Base-by-base conservation (phyloP, 2,113 vertebrate species). In the Sebastes schlegelii region DNA sequence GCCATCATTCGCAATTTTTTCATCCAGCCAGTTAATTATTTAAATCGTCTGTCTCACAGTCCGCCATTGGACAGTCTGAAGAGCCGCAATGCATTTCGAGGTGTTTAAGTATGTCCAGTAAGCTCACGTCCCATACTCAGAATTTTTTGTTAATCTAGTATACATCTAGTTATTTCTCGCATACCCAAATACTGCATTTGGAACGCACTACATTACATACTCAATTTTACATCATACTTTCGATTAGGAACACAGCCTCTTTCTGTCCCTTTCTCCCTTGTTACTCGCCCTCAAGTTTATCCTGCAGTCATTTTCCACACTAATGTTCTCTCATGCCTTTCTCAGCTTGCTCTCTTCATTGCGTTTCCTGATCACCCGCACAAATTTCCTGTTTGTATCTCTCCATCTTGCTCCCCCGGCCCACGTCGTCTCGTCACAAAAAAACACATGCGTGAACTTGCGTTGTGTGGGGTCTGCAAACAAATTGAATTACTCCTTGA, bases 331-430 rank as follows among this genome's bases (percentile, higher is more conserved):
- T 70, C 55, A 58, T 34, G 43, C 43, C 52, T 54, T 26, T 77
- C 66, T 69, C 45, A 61, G 74, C 34, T 58, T 40, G 19, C 45
- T 67, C 14, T 55, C 42, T 62, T 75, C 69, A 10, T 34, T 51
- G 46, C 64, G 54, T 23, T 68, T 77, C 57, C 61, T 81, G 65
- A 65, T 87, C 62, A 64, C 48, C 40, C 23, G 13, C 63, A 23
- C 70, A 66, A 46, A 87, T 81, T 74, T 92, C 68, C 72, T 84
- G 52, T 83, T 65, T 76, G 17, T 73, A 63, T 88, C 51, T 81
- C 67, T 78, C 66, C 46, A 58, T 77, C 76, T 55, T 55, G 11
- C 55, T 60, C 54, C 52, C 21, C 13, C 5, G 9, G 19, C 69
- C 67, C 12, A 5, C 17, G 52, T 75, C 10, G 23, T 57, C 48